Percentiles rank a stretch among this genome's conserved stretches.
These are phyloP conservation scores for Hirtodrosophila alboralis DNA, from an alignment of 2,888 invertebrate species.

Conservation along the genomic window DNA sequence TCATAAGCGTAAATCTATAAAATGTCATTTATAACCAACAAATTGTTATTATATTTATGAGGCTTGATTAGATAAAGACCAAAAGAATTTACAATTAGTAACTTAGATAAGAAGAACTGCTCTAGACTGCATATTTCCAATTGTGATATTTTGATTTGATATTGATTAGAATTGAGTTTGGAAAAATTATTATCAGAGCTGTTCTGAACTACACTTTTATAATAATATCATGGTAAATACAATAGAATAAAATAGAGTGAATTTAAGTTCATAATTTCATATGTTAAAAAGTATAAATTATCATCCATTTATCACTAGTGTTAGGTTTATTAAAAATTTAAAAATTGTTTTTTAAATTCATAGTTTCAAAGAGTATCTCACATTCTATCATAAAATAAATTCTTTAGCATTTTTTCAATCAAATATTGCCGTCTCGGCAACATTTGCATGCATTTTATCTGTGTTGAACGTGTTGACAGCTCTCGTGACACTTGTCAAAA, in stretches of 20 bases:
- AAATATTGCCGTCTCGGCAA: slow-evolving; percentile 4
- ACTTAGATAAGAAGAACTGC: slow-evolving; percentile 7
- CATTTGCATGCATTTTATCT: slow-evolving; percentile 46
- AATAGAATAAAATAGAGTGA: too few species aligned
- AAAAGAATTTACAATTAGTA: slow-evolving; percentile 12
- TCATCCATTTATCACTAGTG: too few species aligned
- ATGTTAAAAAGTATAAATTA: too few species aligned
- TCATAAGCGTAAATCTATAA: background rate
- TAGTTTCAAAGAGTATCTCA: slow-evolving; percentile 18
- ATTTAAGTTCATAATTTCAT: too few species aligned
- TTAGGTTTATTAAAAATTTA: too few species aligned
- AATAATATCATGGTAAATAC: too few species aligned
- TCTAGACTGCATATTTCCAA: background rate
- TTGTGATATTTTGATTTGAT: background rate
- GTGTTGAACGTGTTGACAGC: slow-evolving; percentile 62
- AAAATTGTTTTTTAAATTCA: too few species aligned
- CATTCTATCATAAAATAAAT: slow-evolving; percentile 11
- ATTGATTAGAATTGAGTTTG: background rate
- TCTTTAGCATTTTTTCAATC: background rate
- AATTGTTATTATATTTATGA: background rate
- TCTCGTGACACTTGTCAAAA: slow-evolving; percentile 75
- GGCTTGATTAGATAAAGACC: slow-evolving; percentile 30
- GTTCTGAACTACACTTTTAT: too few species aligned
- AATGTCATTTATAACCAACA: background rate
- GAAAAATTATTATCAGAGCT: too few species aligned